These are phyloP conservation scores for Imbricaverruca yamaguchii DNA, from an alignment of 2,888 invertebrate species.

Conservation along the genomic window DNA sequence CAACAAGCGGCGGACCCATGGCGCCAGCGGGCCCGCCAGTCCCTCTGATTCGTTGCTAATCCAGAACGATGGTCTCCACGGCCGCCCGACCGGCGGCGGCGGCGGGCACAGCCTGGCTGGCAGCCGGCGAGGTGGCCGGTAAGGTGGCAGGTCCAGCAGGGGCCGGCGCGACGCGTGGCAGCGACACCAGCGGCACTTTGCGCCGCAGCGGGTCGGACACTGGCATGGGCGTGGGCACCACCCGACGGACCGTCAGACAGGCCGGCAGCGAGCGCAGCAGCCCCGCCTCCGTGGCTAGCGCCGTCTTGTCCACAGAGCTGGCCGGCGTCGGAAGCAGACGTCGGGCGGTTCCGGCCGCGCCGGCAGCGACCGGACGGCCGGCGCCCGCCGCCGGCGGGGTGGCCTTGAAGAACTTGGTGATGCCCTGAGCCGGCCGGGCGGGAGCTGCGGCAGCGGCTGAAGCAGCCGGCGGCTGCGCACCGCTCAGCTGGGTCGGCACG, in stretches of 20 bases:
- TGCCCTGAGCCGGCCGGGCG: not conserved
- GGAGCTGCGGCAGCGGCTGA: not conserved
- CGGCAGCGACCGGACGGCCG: not conserved
- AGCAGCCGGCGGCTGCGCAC: not conserved
- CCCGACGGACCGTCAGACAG: not conserved
- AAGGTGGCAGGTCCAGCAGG: not conserved
- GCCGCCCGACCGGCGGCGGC: not conserved
- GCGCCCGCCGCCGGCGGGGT: not conserved
- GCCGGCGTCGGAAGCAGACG: not conserved
- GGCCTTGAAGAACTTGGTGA: slow-evolving; percentile 10
- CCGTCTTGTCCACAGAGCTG: not conserved
- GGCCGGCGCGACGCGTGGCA: not conserved
- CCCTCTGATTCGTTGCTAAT: not conserved
- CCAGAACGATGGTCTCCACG: not conserved
- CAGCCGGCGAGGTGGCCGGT: not conserved
- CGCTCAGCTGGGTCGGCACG: slow-evolving; percentile 7
- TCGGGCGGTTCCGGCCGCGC: not conserved
- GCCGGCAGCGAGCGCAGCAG: not conserved
- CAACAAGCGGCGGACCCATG: too few relatives aligned
- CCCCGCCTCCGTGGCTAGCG: not conserved
- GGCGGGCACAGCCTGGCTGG: not conserved
- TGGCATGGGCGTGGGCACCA: not conserved
- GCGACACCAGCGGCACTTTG: not conserved
- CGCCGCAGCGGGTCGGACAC: not conserved
- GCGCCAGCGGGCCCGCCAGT: too few relatives aligned